These are phyloP conservation scores for Jordanella pulchra DNA, from an alignment of 2,797 vertebrate genomes.

Conservation along the genomic window DNA sequence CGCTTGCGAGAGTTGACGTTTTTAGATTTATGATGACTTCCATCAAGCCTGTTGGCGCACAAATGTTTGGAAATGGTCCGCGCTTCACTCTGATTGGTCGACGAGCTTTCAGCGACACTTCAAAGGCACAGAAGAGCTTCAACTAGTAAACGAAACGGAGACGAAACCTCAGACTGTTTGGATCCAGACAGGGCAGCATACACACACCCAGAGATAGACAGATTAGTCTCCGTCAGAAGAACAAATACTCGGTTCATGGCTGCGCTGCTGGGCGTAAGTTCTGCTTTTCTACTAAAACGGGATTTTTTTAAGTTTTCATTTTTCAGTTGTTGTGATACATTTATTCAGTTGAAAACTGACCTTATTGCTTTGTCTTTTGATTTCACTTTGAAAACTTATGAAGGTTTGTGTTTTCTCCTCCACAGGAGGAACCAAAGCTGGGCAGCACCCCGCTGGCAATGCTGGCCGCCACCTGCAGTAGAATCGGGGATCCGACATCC, in stretches of 20 bases:
- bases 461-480: constrained; percentile 94
- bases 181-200: constrained; percentile 13
- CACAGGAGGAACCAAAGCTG: constrained; percentile 91
- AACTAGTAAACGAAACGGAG: constrained; percentile 84
- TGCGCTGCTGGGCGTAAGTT: constrained; percentile 96
- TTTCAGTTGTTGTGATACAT: not conserved
- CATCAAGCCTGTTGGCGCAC: constrained; percentile 12
- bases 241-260: constrained; percentile 81
- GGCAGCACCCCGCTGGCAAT: constrained; percentile 94
- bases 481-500: constrained; percentile 89
- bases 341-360: too few species aligned
- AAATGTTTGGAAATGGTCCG: constrained; percentile 51
- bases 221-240: not conserved
- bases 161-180: constrained; percentile 32
- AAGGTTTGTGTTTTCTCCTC: constrained; percentile 9
- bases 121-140: constrained; percentile 89
- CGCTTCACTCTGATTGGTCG: constrained; percentile 85
- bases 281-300: not conserved
- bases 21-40: constrained; percentile 44
- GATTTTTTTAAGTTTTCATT: not conserved
- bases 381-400: not conserved
- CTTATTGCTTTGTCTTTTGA: not conserved
- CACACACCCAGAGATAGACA: not conserved
- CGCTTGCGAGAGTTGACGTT: constrained; percentile 18
- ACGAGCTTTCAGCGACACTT: constrained; percentile 82